Base-by-base conservation (phyloP, 2,113 vertebrate genomes). In the Verasper variegatus region DNA sequence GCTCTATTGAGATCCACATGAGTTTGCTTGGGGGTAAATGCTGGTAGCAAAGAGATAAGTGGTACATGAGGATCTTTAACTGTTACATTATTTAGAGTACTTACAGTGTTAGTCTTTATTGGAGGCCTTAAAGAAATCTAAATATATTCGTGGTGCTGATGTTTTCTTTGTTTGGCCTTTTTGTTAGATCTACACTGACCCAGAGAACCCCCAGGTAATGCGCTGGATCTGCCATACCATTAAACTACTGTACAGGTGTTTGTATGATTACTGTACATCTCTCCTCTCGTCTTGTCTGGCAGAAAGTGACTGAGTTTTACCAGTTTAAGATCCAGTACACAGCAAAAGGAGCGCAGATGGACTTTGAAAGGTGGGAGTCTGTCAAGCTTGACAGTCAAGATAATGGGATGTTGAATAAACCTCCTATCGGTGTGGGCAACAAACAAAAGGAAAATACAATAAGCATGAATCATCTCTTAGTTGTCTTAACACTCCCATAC, bases 301-400 rank as follows among this genome's bases (percentile, higher is more conserved):
- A 99, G 98, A 96, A 93, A 27, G 92, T 98, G 86, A 98, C 97
- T 26, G 98, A 99, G 88, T 96, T 94, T 88, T 99, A 99, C 87
- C 96, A 98, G 85, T 99, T 99, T 91, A 97, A 94, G 87, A 96
- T 99, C 93, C 96, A 95, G 67, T 99, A 99, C 63, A 95, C 94
- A 26, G 64, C 83, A 61, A 85, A 86, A 3, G 97, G 97, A 80
- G 94, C 96, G 0, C 69, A 94, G 42, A 92, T 99, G 95, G 96
- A 98, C 80, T 96, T 98, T 69, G 78, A 94, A 91, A 98, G 97
- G 98, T 91, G 27, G 2, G 49, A 3, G 18, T 51, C 55, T 26
- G 49, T 71, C 13, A 2, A 17, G 7, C 6, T 54, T 45, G 17
- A 40, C 20, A 27, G 11, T 57, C 1, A 2, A 7, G 40, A 21